Evolutionary conservation across 2,888 invertebrate species (phyloP), one percentile per base, ranked within the genome.

Genomic region (Chrysolina haemoptera): DNA sequence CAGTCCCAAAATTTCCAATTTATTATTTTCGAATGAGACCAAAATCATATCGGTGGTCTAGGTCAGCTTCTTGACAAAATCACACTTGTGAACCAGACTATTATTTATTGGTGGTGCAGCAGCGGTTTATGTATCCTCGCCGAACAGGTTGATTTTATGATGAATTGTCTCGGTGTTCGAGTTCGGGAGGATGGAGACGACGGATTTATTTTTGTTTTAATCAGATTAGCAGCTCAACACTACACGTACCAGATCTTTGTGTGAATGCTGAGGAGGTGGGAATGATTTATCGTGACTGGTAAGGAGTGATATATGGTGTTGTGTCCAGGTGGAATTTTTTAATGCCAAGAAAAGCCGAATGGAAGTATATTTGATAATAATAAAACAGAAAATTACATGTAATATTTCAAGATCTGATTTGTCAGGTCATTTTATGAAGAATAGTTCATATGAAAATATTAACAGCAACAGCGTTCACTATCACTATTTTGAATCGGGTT

Each of bases 21-120:
- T n/a, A n/a, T n/a, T n/a, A n/a, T n/a, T n/a, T n/a, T n/a, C n/a
- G n/a, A n/a, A n/a, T n/a, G n/a, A n/a, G n/a, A n/a, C n/a, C n/a
- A n/a, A n/a, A n/a, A n/a, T n/a, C n/a, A n/a, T n/a, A n/a, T n/a
- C n/a, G n/a, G n/a, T n/a, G n/a, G n/a, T n/a, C n/a, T n/a, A n/a
- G n/a, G n/a, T n/a, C n/a, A n/a, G n/a, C n/a, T n/a, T n/a, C n/a
- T n/a, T n/a, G n/a, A n/a, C n/a, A n/a, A n/a, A n/a, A n/a, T n/a
- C n/a, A n/a, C n/a, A n/a, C n/a, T n/a, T n/a, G n/a, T n/a, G n/a
- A n/a, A n/a, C n/a, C n/a, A n/a, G n/a, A n/a, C n/a, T n/a, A n/a
- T 74, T 67, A 74, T 76, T 74, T 74, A 71, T 71, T 59, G 64
- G 63, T 66, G 48, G 69, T 53, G 22, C 35, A 0, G n/a, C 59